These are phyloP conservation scores for Trematocara variabile DNA, from an alignment of 2,113 vertebrate genomes.

Conservation along the genomic window DNA sequence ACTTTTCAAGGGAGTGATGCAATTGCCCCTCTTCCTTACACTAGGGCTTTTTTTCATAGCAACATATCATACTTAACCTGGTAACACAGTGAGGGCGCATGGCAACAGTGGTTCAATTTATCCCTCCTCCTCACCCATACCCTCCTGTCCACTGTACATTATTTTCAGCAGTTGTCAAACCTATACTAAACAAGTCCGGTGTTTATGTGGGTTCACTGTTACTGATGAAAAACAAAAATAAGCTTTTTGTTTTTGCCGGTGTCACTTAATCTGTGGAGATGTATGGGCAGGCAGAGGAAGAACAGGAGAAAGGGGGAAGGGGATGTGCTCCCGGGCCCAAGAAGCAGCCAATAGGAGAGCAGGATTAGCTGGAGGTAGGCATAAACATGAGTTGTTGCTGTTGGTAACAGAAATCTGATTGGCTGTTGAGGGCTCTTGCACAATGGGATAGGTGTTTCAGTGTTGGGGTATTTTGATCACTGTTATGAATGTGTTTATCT, in stretches of 20 bases:
- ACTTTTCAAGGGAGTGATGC: conserved; percentile 68
- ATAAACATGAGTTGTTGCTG: conserved; percentile 71
- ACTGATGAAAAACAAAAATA: conserved; percentile 75
- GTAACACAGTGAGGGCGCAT: conserved; percentile 71
- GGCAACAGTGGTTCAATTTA: conserved; percentile 60
- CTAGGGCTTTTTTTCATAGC: conserved; percentile 56
- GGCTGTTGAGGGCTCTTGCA: conserved; percentile 57
- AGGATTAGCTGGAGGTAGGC: conserved; percentile 36
- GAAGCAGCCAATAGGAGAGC: conserved; percentile 61
- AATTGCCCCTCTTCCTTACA: conserved; percentile 65
- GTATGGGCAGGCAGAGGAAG: conserved; percentile 5
- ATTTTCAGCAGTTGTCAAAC: background rate
- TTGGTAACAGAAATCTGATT: conserved; percentile 77
- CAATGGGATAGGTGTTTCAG: conserved; percentile 60
- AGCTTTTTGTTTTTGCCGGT: conserved; percentile 75
- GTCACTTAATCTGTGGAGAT: conserved; percentile 72
- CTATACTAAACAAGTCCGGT: conserved; percentile 18
- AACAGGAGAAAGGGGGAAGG: conserved; percentile 13
- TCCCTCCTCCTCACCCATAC: conserved; percentile 13
- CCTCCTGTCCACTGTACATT: background rate
- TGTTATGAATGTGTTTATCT: conserved; percentile 64
- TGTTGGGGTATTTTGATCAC: conserved; percentile 58
- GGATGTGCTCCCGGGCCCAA: background rate
- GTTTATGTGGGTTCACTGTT: conserved; percentile 45
- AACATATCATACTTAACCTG: conserved; percentile 70